Evolutionary conservation across 2,888 invertebrate genomes (phyloP).

Genomic region (Tenthredo amoena): DNA sequence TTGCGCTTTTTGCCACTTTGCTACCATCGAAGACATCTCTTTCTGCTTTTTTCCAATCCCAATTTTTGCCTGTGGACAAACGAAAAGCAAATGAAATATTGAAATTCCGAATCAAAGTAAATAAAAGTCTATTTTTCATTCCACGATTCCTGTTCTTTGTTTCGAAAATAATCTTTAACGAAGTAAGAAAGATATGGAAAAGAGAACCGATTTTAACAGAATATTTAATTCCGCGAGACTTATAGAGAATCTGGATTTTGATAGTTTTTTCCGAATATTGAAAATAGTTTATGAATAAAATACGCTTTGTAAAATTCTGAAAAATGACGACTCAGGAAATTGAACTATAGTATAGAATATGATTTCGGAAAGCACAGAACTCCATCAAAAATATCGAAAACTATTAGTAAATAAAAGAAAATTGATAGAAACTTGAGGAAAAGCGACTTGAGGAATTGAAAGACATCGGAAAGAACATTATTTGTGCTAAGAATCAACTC

Average conservation of each 20-base stretch:
- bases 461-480: neutral
- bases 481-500: neutral
- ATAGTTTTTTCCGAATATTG: too few species aligned
- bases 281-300: too few species aligned
- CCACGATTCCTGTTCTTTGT: neutral
- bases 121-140: neutral
- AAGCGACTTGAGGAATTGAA: neutral
- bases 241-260: too few species aligned
- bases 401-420: too few species aligned
- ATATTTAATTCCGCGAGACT: too few species aligned
- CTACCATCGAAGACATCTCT: constrained; percentile 84
- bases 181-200: too few species aligned
- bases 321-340: neutral
- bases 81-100: neutral
- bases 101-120: neutral
- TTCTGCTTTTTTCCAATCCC: constrained; percentile 85
- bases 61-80: constrained; percentile 78
- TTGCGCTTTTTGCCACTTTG: constrained; percentile 87
- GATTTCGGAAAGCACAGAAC: neutral
- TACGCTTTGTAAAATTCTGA: neutral
- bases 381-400: neutral
- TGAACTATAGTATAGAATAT: neutral
- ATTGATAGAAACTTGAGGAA: neutral
- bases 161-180: neutral
- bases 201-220: too few species aligned